Conservation (phyloP, 53 echinoderm and acorn worm genomes). For the Temnopleurus reevesii region DNA sequence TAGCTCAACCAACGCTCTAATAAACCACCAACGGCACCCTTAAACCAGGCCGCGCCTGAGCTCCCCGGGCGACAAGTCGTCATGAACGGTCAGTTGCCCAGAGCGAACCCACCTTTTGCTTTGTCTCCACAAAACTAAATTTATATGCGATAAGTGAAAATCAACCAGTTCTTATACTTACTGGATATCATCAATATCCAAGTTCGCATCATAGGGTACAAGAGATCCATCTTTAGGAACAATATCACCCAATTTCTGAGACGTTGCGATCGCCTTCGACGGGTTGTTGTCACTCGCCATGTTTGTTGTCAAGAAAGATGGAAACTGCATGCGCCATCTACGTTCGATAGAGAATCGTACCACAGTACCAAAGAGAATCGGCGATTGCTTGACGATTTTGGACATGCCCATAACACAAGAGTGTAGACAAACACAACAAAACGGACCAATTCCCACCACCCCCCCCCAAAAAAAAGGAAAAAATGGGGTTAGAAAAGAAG, state of each 20-base stretch:
- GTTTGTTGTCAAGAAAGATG: constrained; percentile 13
- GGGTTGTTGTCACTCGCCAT: constrained; percentile 24
- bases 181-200: constrained; percentile 30
- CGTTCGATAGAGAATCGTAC: background rate
- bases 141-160: too few species aligned
- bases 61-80: background rate
- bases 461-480: too few species aligned
- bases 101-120: too few species aligned
- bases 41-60: background rate
- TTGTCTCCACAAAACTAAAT: too few species aligned
- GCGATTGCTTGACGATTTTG: too few species aligned
- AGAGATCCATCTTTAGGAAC: background rate
- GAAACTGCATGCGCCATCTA: background rate
- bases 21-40: background rate
- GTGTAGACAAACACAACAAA: too few species aligned
- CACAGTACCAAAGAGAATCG: too few species aligned
- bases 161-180: too few species aligned
- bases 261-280: background rate
- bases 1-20: too few species aligned
- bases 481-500: too few species aligned
- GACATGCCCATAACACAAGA: too few species aligned
- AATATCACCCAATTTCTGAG: background rate
- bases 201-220: background rate
- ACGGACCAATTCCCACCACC: too few species aligned
- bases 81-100: background rate